Evolutionary conservation across 2,797 vertebrate genomes (phyloP).

Genomic region (Podarcis lilfordi): DNA sequence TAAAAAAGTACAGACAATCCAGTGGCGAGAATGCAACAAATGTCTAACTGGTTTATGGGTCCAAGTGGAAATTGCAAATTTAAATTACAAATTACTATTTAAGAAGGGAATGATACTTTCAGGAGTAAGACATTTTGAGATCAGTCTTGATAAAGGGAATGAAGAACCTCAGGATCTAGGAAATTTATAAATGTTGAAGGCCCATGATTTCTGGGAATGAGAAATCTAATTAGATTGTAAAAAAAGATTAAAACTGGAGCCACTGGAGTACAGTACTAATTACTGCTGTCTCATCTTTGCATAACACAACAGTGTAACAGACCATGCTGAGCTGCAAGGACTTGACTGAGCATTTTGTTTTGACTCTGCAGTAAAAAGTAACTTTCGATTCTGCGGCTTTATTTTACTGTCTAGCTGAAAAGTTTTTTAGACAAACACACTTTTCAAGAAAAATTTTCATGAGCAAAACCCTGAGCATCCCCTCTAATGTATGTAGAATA

Average conservation of each 20-base stretch:
- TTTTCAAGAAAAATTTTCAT: too few relatives aligned
- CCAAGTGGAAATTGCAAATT: not conserved
- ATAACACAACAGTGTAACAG: not conserved
- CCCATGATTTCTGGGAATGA: not conserved
- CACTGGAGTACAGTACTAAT: not conserved
- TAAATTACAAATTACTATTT: not conserved
- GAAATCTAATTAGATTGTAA: not conserved
- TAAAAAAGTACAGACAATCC: slow-evolving; percentile 26
- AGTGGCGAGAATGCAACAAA: slow-evolving; percentile 24
- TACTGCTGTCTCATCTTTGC: not conserved
- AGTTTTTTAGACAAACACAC: too few relatives aligned
- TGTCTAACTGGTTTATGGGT: not conserved
- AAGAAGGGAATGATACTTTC: slow-evolving; percentile 38
- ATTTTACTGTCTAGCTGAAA: too few relatives aligned
- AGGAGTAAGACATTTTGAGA: slow-evolving; percentile 24
- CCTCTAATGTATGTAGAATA: too few relatives aligned
- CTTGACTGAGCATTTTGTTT: too few relatives aligned
- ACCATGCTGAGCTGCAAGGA: not conserved
- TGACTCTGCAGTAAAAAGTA: too few relatives aligned
- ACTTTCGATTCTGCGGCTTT: too few relatives aligned
- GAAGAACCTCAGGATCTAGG: slow-evolving; percentile 16
- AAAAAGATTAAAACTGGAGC: not conserved
- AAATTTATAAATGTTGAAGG: not conserved
- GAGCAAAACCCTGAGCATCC: too few relatives aligned
- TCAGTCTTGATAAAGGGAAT: slow-evolving; percentile 30